Conservation (phyloP, 2,113 vertebrate genomes). For the Delphinus delphis region DNA sequence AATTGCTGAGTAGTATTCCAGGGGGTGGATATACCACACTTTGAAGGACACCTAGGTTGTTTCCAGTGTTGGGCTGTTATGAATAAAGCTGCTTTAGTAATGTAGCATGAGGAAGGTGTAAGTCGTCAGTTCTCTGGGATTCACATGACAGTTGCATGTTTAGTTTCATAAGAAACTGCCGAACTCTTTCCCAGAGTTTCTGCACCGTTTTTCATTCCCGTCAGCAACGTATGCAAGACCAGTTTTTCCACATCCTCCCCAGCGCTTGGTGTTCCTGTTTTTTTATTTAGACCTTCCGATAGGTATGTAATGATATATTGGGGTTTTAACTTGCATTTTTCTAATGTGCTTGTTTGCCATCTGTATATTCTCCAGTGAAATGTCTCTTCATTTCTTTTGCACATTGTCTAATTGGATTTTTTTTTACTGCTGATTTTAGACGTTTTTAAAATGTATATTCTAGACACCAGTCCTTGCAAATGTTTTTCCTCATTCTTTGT, state of each 20-base stretch:
- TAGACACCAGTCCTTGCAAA: neutral
- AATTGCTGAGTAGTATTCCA: neutral
- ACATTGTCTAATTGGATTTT: neutral
- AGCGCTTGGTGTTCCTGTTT: neutral
- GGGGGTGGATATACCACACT: neutral
- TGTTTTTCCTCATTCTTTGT: neutral
- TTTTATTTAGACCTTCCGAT: neutral
- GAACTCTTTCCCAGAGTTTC: neutral
- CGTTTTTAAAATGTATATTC: neutral
- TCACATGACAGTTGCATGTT: neutral
- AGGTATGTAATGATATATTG: neutral
- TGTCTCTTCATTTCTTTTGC: neutral
- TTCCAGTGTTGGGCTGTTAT: neutral
- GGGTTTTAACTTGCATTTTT: neutral
- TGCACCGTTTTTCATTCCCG: neutral
- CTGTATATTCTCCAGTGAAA: neutral
- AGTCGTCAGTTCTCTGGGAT: slow-evolving; percentile 10
- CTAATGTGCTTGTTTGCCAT: neutral
- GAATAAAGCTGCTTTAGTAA: neutral
- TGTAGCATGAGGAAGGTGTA: neutral
- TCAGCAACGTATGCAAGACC: neutral
- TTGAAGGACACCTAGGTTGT: neutral
- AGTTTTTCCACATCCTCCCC: neutral
- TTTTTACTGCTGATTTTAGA: neutral
- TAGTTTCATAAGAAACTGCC: slow-evolving; percentile 43